A percentile compares a stretch with the other conserved stretches of the same genome.
Conservation (phyloP, 2,888 invertebrate species). For the Microctonus hyperodae region DNA sequence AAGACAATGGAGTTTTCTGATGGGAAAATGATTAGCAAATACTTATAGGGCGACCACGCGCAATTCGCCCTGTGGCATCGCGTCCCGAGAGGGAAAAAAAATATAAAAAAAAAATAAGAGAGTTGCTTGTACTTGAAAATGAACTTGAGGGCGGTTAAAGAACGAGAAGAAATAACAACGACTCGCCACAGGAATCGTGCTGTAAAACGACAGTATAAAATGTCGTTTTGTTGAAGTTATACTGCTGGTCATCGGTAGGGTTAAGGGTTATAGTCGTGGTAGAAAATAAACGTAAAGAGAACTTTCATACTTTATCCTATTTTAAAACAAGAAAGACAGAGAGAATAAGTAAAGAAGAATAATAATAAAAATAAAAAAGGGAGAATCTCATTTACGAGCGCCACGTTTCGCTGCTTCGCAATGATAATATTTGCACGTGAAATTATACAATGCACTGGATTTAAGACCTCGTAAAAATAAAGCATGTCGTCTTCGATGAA, state of each 20-base stretch:
- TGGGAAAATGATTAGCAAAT: too few relatives aligned
- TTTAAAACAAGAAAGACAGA: background rate
- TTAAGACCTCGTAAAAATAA: conserved; percentile 22
- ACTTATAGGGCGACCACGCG: too few relatives aligned
- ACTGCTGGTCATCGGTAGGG: conserved; percentile 1
- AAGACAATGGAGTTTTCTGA: background rate
- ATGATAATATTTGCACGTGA: background rate
- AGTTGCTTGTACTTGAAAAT: background rate
- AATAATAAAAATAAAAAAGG: background rate
- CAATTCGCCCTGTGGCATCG: too few relatives aligned
- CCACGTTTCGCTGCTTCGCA: background rate
- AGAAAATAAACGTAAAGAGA: background rate
- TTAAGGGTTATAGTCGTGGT: background rate
- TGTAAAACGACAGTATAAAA: conserved; percentile 14
- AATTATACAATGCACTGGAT: conserved; percentile 15
- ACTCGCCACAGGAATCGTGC: conserved; percentile 6
- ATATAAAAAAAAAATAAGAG: background rate
- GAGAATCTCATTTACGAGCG: background rate
- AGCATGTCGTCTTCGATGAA: background rate
- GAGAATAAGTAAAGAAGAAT: background rate
- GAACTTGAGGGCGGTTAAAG: background rate
- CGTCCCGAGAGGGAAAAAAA: background rate
- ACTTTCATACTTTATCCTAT: background rate
- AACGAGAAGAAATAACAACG: conserved; percentile 12
- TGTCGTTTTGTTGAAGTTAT: conserved; percentile 9